phyloP scores from a whole-genome alignment of 2,113 vertebrate species.

The Thomomys bottae region DNA sequence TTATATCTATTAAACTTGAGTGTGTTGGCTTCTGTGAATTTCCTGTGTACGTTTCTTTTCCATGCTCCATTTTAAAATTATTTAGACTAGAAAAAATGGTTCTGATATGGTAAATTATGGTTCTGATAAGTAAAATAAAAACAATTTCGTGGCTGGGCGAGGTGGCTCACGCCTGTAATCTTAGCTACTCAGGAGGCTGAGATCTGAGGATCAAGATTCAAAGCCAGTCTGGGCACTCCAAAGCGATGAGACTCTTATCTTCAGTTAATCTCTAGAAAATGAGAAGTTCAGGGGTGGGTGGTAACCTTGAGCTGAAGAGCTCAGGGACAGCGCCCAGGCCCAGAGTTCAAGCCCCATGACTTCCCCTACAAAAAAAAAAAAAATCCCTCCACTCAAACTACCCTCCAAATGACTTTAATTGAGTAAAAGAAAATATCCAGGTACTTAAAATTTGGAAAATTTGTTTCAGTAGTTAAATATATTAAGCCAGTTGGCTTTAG shows the following conservation, averaged over 20 bases:
- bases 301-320: too few relatives aligned
- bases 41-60: background rate
- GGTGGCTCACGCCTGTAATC: too few relatives aligned
- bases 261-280: too few relatives aligned
- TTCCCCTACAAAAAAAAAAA: too few relatives aligned
- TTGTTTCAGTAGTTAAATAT: background rate
- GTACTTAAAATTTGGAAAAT: conserved; percentile 36
- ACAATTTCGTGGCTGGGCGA: too few relatives aligned
- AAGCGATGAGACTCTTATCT: too few relatives aligned
- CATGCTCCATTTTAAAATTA: conserved; percentile 9
- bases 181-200: too few relatives aligned
- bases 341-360: too few relatives aligned
- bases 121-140: background rate
- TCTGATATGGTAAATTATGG: background rate
- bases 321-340: too few relatives aligned
- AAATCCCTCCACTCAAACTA: background rate
- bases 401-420: background rate
- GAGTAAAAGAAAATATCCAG: conserved; percentile 43
- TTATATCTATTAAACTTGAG: conserved; percentile 28
- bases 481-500: conserved; percentile 9
- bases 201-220: too few relatives aligned
- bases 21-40: background rate
- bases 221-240: too few relatives aligned
- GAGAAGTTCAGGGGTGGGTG: too few relatives aligned
- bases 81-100: conserved; percentile 46